phyloP scores from a whole-genome alignment of 2,797 vertebrate genomes.

The Enteromius treurensis region DNA sequence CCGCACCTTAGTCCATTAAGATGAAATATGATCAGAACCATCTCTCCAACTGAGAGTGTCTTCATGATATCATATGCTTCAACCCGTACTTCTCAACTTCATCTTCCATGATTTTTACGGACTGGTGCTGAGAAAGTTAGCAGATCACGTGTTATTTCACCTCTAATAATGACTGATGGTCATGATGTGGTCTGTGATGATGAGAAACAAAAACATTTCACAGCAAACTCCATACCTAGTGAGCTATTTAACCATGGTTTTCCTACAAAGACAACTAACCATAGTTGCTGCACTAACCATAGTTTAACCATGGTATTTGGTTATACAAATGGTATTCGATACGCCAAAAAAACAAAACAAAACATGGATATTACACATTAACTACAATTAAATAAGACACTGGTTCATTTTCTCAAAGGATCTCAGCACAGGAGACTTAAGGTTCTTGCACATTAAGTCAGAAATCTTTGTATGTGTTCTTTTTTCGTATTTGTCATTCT shows the following conservation, averaged over 20 bases:
- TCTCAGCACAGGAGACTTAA: neutral
- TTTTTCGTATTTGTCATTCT: no score
- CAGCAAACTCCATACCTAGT: neutral
- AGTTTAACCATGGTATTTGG: neutral
- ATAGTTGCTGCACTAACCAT: neutral
- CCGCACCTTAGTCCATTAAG: neutral
- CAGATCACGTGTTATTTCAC: constrained; percentile 20
- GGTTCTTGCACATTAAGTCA: no score
- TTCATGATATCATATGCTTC: neutral
- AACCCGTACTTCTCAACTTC: neutral
- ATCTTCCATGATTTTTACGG: neutral
- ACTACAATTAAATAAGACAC: neutral
- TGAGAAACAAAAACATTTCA: neutral
- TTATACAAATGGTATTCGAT: neutral
- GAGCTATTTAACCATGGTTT: neutral
- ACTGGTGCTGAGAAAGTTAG: neutral
- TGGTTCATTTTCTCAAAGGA: neutral
- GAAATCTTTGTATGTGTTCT: no score
- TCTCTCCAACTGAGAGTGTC: neutral
- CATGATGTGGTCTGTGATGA: constrained; percentile 7
- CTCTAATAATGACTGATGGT: neutral
- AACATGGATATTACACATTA: neutral
- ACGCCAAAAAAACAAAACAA: neutral
- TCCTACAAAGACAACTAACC: neutral
- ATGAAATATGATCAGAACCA: constrained; percentile 12